These are phyloP conservation scores for Myiozetetes cayanensis DNA, from an alignment of 2,113 vertebrate species.

Conservation along the genomic window DNA sequence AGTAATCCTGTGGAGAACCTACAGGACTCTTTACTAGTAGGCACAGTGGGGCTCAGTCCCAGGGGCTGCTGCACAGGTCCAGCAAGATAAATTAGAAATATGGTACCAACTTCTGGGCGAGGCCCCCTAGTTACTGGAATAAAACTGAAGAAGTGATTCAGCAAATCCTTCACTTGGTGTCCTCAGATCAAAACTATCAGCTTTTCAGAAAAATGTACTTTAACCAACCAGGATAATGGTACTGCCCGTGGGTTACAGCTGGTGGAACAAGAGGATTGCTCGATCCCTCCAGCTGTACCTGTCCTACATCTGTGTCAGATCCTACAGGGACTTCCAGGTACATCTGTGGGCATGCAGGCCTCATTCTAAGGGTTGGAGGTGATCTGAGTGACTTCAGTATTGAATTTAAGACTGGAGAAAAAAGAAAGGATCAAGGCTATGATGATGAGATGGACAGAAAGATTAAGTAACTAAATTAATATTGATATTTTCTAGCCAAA, in stretches of 20 bases:
- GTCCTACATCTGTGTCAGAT: background rate
- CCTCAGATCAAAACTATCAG: background rate
- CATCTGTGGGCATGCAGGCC: background rate
- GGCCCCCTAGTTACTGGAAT: background rate
- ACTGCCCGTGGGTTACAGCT: background rate
- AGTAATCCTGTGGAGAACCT: background rate
- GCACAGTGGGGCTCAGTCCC: background rate
- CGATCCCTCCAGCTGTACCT: background rate
- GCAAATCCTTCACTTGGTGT: background rate
- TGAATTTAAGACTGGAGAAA: background rate
- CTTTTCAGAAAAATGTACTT: background rate
- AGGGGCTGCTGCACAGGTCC: background rate
- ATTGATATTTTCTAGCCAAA: background rate
- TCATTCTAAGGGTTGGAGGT: background rate
- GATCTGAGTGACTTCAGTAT: background rate
- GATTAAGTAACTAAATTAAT: background rate
- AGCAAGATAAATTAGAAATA: background rate
- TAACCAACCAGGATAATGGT: background rate
- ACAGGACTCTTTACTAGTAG: background rate
- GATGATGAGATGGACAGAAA: background rate
- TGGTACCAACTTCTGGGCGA: background rate
- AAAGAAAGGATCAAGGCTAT: background rate
- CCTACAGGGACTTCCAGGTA: background rate
- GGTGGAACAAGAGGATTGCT: background rate
- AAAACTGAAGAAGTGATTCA: background rate